Evolutionary conservation across 2,888 invertebrate genomes (phyloP).

Genomic region (Metellina segmentata): DNA sequence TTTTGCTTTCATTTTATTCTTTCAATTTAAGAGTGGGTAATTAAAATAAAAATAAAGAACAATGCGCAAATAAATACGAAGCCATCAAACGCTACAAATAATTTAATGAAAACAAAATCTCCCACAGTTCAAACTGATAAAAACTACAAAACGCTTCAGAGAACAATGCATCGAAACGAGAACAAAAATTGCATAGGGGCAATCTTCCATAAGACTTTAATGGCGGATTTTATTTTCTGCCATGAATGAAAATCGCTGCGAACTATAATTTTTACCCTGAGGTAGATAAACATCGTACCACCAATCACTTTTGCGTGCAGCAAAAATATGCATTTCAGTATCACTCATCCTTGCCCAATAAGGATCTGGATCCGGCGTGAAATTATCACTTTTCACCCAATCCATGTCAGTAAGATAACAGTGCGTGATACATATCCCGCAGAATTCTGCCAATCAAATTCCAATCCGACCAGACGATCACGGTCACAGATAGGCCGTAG

Average conservation of each 20-base stretch:
- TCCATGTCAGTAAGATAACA: slow-evolving; percentile 45
- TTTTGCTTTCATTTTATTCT: too few relatives aligned
- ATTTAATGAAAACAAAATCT: neutral
- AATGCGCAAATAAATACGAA: neutral
- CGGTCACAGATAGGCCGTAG: neutral
- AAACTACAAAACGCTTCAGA: neutral
- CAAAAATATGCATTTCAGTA: neutral
- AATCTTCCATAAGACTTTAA: neutral
- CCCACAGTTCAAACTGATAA: neutral
- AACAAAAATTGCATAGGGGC: neutral
- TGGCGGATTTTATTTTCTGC: neutral
- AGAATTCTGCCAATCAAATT: slow-evolving; percentile 46
- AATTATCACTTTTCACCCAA: slow-evolving; percentile 49
- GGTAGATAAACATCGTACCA: neutral
- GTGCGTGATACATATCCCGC: slow-evolving; percentile 39
- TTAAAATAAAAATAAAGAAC: too few relatives aligned
- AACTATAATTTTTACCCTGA: neutral
- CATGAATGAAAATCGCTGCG: neutral
- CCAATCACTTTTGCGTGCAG: neutral
- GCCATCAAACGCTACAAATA: neutral
- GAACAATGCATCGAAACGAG: neutral
- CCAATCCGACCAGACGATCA: slow-evolving; percentile 1
- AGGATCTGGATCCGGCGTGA: slow-evolving; percentile 34
- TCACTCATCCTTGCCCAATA: neutral
- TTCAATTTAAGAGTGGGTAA: too few relatives aligned